Evolutionary conservation across 2,888 invertebrate genomes (phyloP).

Genomic region (Folsomia candida): DNA sequence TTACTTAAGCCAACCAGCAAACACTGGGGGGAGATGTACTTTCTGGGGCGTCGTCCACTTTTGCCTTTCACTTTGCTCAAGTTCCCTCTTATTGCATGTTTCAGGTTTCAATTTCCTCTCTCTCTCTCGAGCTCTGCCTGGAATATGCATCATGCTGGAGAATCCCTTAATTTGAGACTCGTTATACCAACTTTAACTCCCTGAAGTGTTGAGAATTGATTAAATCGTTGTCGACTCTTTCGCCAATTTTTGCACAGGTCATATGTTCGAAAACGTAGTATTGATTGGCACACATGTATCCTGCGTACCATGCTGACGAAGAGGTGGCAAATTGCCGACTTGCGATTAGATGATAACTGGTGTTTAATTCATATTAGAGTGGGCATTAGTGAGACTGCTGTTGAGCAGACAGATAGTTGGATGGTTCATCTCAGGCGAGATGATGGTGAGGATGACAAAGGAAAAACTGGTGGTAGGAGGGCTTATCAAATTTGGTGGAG

Average conservation of each 20-base stretch:
- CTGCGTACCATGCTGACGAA: neutral
- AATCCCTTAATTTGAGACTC: too few species aligned
- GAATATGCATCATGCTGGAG: too few species aligned
- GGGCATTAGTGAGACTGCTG: neutral
- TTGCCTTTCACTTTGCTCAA: constrained; percentile 7
- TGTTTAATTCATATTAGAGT: neutral
- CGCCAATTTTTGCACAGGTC: neutral
- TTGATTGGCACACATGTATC: neutral
- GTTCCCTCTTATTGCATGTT: neutral
- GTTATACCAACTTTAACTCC: too few species aligned
- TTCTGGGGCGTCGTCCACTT: constrained; percentile 11
- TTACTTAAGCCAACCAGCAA: constrained; percentile 11
- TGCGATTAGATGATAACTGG: neutral
- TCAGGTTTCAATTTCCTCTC: neutral
- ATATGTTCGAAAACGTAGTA: too few species aligned
- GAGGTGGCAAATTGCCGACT: neutral
- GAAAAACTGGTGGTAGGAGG: constrained; percentile 18
- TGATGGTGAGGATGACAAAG: neutral
- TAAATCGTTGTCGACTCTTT: neutral
- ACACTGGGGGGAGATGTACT: neutral
- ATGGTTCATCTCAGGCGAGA: neutral
- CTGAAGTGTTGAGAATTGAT: neutral
- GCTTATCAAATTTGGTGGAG: constrained; percentile 39
- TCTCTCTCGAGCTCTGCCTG: too few species aligned
- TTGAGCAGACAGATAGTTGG: too few species aligned